Conservation (phyloP, 2,797 vertebrate species). For the Macroramphosus scolopax region DNA sequence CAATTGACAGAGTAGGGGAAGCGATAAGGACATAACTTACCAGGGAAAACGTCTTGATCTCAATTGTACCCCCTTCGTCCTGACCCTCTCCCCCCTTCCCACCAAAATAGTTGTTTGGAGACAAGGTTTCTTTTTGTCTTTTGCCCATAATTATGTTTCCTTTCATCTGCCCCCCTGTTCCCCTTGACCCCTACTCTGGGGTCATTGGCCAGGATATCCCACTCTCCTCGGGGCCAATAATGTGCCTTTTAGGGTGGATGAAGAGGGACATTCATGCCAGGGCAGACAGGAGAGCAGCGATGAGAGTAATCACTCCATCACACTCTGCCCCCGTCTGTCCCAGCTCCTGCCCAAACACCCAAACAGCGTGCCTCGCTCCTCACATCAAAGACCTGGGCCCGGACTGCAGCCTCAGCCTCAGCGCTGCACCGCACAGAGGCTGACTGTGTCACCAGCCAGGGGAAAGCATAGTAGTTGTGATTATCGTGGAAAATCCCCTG, state of each 20-base stretch:
- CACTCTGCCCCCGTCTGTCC: slow-evolving; percentile 73
- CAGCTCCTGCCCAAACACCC: slow-evolving; percentile 73
- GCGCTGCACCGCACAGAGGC: slow-evolving; percentile 61
- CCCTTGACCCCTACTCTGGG: slow-evolving; percentile 78
- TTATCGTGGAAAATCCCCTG: slow-evolving; percentile 53
- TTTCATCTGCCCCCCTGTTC: slow-evolving; percentile 84
- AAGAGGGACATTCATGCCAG: slow-evolving; percentile 83
- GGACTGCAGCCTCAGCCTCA: slow-evolving; percentile 60
- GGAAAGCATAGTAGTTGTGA: slow-evolving; percentile 33
- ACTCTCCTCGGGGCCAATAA: slow-evolving; percentile 80
- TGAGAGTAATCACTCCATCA: slow-evolving; percentile 81
- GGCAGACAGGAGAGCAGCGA: slow-evolving; percentile 77
- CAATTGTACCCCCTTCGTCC: slow-evolving; percentile 62
- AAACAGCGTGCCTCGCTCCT: slow-evolving; percentile 66
- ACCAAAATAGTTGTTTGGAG: slow-evolving; percentile 83
- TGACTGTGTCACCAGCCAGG: slow-evolving; percentile 55
- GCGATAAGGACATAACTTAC: slow-evolving; percentile 73
- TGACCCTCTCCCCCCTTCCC: slow-evolving; percentile 67
- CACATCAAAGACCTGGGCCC: slow-evolving; percentile 74
- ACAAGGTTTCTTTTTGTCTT: slow-evolving; percentile 84
- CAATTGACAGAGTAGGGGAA: slow-evolving; percentile 57
- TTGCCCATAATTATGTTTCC: slow-evolving; percentile 77
- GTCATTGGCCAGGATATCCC: slow-evolving; percentile 85
- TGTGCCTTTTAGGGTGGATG: slow-evolving; percentile 83
- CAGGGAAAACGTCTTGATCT: slow-evolving; percentile 77